Evolutionary conservation across 2,888 invertebrate genomes (phyloP).

Genomic region (Eutolmus rufibarbis): DNA sequence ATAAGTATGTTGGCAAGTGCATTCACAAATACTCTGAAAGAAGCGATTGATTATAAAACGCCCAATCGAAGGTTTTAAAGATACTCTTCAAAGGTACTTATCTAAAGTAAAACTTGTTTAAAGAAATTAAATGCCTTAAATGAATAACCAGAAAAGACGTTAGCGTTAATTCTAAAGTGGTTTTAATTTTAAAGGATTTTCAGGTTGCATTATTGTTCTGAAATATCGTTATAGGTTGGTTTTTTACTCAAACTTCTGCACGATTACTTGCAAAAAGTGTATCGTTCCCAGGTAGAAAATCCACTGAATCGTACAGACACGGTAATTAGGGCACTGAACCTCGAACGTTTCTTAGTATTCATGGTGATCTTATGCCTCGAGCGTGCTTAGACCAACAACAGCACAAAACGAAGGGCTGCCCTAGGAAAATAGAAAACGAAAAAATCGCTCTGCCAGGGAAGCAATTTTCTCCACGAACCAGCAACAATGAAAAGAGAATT

Average conservation of each 20-base stretch:
- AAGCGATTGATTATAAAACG: too few species aligned
- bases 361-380: neutral
- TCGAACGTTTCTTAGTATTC: conserved; percentile 21
- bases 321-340: conserved; percentile 43
- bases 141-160: too few species aligned
- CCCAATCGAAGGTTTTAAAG: too few species aligned
- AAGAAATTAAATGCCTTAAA: too few species aligned
- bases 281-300: conserved; percentile 44
- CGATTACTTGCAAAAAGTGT: neutral
- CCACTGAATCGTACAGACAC: conserved; percentile 41
- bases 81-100: too few species aligned
- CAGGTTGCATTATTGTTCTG: neutral
- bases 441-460: neutral
- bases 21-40: too few species aligned
- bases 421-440: neutral
- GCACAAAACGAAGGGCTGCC: neutral
- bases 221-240: neutral
- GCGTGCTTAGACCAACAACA: neutral
- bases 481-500: conserved; percentile 36
- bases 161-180: neutral
- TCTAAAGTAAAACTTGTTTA: too few species aligned
- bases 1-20: too few species aligned
- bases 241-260: neutral
- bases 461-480: conserved; percentile 2
- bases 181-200: neutral